A percentile compares a stretch with the other conserved stretches of the same genome.
Evolutionary conservation across 2,797 vertebrate species (phyloP).

Genomic region (Gila robusta): DNA sequence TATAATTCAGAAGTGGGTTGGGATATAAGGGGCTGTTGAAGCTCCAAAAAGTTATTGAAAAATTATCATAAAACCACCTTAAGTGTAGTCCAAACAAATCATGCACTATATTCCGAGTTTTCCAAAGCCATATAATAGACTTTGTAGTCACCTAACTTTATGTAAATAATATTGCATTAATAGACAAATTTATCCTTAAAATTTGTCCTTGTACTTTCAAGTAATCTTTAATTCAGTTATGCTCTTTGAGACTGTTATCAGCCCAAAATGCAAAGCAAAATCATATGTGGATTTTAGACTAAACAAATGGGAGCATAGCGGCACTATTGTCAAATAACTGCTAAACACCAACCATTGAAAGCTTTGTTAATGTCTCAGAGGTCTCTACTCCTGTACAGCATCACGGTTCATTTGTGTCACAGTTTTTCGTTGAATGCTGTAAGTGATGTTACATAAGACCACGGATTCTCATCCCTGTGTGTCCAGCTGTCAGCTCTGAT

Average conservation of each 20-base stretch:
- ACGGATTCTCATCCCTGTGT: conserved; percentile 6
- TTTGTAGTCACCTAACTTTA: not conserved
- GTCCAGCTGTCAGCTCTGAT: conserved; percentile 32
- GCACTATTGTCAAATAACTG: not conserved
- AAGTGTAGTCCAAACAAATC: not conserved
- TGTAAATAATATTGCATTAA: not conserved
- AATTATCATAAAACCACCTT: not conserved
- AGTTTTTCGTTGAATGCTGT: conserved; percentile 1
- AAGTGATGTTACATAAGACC: conserved; percentile 27
- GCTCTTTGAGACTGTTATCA: not conserved
- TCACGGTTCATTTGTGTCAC: not conserved
- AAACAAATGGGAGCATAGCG: not conserved
- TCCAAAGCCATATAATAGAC: not conserved
- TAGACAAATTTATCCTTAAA: not conserved
- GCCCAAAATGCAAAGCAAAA: not conserved
- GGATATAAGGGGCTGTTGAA: not conserved
- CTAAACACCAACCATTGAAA: too few relatives aligned
- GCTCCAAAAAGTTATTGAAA: not conserved
- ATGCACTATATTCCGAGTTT: not conserved
- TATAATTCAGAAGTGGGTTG: not conserved
- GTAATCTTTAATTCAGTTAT: not conserved
- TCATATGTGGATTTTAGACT: not conserved
- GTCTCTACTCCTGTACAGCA: not conserved
- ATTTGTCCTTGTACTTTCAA: not conserved
- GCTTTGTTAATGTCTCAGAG: conserved; percentile 15